These are phyloP conservation scores for Pediacus dermestoides DNA, from an alignment of 2,888 invertebrate genomes.

Conservation along the genomic window DNA sequence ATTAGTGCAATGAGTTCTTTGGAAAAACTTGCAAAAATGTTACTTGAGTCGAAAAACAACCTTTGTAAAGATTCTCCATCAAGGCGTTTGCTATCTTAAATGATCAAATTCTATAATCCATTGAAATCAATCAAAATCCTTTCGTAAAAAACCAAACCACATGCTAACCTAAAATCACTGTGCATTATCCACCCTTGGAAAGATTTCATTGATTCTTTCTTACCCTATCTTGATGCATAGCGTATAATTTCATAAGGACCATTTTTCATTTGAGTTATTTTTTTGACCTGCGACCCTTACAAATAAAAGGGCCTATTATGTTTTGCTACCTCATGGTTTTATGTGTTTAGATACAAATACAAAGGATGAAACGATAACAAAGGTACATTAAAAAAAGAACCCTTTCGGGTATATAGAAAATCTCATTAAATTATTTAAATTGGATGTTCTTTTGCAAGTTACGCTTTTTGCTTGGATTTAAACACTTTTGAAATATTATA, in stretches of 20 bases:
- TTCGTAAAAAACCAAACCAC: background rate
- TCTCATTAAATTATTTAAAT: constrained; percentile 47
- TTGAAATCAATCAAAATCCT: constrained; percentile 12
- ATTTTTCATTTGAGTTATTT: constrained; percentile 15
- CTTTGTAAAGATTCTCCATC: no score
- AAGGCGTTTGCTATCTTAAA: constrained; percentile 36
- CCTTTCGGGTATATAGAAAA: constrained; percentile 40
- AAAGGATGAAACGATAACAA: constrained; percentile 37
- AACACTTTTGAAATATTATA: no score
- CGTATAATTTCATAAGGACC: constrained; percentile 6
- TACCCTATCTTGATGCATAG: constrained; percentile 26
- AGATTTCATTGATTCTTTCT: constrained; percentile 22
- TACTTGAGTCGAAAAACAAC: no score
- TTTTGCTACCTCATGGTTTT: constrained; percentile 34
- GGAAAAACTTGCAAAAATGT: no score
- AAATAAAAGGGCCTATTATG: constrained; percentile 29
- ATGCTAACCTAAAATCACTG: constrained; percentile 3
- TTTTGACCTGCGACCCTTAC: constrained; percentile 17
- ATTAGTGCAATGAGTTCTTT: no score
- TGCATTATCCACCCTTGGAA: no score
- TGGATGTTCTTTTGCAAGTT: constrained; percentile 27
- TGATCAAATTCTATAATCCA: constrained; percentile 31
- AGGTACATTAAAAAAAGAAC: constrained; percentile 35
- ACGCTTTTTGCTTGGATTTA: constrained; percentile 3
- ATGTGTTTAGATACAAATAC: constrained; percentile 34